Percentiles rank a stretch among this genome's conserved stretches.
phyloP scores from a whole-genome alignment of 2,888 invertebrate genomes.

The Thymelicus lineola region DNA sequence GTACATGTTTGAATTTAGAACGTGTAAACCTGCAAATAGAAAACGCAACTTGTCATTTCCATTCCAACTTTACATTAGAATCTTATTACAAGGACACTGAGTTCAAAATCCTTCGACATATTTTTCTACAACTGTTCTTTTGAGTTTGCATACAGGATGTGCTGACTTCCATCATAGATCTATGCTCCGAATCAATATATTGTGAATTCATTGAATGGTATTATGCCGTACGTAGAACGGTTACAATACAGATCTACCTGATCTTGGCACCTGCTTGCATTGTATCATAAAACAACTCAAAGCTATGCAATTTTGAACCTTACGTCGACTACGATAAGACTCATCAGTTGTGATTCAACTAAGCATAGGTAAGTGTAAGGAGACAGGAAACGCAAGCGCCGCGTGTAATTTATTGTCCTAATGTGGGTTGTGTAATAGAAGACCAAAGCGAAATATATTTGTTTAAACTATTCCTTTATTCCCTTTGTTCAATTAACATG shows the following conservation, averaged over 20 bases:
- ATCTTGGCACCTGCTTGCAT: constrained; percentile 69
- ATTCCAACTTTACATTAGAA: not conserved
- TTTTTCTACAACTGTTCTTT: constrained; percentile 7
- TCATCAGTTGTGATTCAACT: constrained; percentile 34
- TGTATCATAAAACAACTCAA: constrained; percentile 26
- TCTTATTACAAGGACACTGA: not conserved
- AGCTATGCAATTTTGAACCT: constrained; percentile 38
- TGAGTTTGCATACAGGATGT: constrained; percentile 43
- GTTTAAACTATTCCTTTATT: constrained; percentile 15
- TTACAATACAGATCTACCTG: constrained; percentile 75
- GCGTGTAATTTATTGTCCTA: constrained; percentile 54
- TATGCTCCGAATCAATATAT: constrained; percentile 52
- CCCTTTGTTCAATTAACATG: constrained; percentile 17
- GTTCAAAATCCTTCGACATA: constrained; percentile 1
- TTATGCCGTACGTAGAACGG: constrained; percentile 66
- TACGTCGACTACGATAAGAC: constrained; percentile 37
- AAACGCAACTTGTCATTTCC: constrained; percentile 23
- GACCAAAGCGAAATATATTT: constrained; percentile 23
- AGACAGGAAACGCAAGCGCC: constrained; percentile 64
- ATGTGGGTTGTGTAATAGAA: constrained; percentile 31
- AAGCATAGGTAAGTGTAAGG: not conserved
- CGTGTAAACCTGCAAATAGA: constrained; percentile 41
- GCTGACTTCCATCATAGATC: constrained; percentile 41
- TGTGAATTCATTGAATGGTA: constrained; percentile 60
- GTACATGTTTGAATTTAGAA: constrained; percentile 41